Base-by-base conservation (phyloP, 1,140 invertebrate genomes). In the Hyposmocoma kahamanoa region DNA sequence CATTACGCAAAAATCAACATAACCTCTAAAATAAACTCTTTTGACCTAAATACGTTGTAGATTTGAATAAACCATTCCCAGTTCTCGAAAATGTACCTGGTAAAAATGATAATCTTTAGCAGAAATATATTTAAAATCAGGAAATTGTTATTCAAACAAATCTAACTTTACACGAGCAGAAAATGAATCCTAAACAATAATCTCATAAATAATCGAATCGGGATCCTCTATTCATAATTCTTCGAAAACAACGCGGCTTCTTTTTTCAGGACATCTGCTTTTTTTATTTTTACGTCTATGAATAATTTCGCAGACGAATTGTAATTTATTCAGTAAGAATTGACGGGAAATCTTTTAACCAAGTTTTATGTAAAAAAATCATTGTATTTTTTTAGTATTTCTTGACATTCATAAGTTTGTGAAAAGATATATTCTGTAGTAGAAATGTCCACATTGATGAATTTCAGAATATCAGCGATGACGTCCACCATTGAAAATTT, bases 81-180 rank as follows among this genome's bases (percentile, higher is more conserved):
- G 77, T 84, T 79, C n/a, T n/a, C n/a, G n/a, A n/a, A n/a, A n/a
- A n/a, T n/a, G n/a, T n/a, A n/a, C n/a, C n/a, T n/a, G n/a, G n/a
- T n/a, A n/a, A n/a, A n/a, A n/a, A n/a, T n/a, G 75, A 67, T 77
- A 72, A 74, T 72, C 62, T 56, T 73, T 69, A 80, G 70, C 78
- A 82, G 75, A 77, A 80, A 82, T 59, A 72, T 79, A 77, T 81
- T 74, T 77, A 70, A 76, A 79, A 73, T 67, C 50, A 76, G 68
- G 67, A 70, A 67, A 79, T 84, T 81, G 70, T 80, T 75, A 80
- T 84, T 76, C 72, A 82, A 76, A 71, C 67, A 81, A 75, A 80
- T 80, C 56, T 71, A 72, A 73, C 64, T 81, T 74, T 82, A 84
- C 78, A 78, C 75, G 81, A 76, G 78, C 69, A 50, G 73, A 76